Conservation (phyloP, 2,113 vertebrate species). For the Proteles cristata region DNA sequence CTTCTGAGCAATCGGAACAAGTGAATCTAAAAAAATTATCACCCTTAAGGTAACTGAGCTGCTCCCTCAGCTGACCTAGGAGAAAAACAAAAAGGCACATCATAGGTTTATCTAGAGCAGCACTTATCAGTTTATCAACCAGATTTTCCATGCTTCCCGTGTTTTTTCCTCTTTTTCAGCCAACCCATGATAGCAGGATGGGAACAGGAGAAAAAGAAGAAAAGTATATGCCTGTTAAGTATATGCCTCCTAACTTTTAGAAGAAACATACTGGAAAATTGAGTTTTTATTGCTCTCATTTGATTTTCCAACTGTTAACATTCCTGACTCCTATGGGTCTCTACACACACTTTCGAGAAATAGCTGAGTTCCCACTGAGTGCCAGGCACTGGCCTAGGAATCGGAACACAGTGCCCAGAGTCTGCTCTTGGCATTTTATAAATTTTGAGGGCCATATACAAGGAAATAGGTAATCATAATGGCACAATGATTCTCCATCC, state of each 20-base stretch:
- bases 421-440: not conserved
- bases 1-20: conserved; percentile 94
- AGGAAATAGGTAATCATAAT: not conserved
- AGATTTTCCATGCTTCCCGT: not conserved
- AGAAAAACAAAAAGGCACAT: conserved; percentile 69
- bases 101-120: not conserved
- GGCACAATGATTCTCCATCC: not conserved
- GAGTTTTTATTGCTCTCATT: conserved; percentile 21
- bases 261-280: not conserved
- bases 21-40: conserved; percentile 98
- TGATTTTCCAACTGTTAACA: not conserved
- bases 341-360: conserved; percentile 17
- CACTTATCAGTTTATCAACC: not conserved
- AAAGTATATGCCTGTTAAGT: not conserved
- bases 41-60: conserved; percentile 98
- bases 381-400: not conserved
- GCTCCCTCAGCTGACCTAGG: conserved; percentile 93
- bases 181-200: not conserved
- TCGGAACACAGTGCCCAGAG: not conserved
- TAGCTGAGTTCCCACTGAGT: not conserved
- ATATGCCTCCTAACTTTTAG: not conserved
- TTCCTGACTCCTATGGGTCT: not conserved
- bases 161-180: not conserved
- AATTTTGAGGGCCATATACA: not conserved
- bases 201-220: not conserved